phyloP scores from a whole-genome alignment of 2,797 vertebrate species.

The Pelochelys cantorii region DNA sequence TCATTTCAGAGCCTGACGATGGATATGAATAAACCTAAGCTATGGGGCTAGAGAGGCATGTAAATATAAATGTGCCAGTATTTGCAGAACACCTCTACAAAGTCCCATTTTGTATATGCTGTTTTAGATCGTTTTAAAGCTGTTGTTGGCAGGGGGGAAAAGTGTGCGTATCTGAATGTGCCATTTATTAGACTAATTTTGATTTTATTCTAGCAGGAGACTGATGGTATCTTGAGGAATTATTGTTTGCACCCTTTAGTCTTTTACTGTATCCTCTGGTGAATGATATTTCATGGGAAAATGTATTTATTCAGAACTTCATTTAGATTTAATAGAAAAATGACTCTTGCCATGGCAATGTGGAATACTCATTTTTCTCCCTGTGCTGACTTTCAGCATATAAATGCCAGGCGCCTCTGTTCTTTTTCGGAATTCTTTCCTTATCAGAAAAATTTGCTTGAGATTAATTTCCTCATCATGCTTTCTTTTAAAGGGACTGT shows the following conservation, averaged over 20 bases:
- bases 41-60: not conserved
- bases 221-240: slow-evolving; percentile 31
- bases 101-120: slow-evolving; percentile 15
- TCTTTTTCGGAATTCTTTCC: slow-evolving; percentile 59
- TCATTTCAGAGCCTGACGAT: not conserved
- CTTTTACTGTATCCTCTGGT: slow-evolving; percentile 46
- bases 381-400: slow-evolving; percentile 58
- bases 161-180: slow-evolving; percentile 16
- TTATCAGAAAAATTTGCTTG: slow-evolving; percentile 68
- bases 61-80: slow-evolving; percentile 5
- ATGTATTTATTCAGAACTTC: slow-evolving; percentile 71
- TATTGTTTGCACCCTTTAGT: slow-evolving; percentile 26
- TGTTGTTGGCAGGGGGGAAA: slow-evolving; percentile 20
- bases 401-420: slow-evolving; percentile 65
- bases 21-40: slow-evolving; percentile 48
- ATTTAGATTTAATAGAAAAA: slow-evolving; percentile 79
- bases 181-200: slow-evolving; percentile 67
- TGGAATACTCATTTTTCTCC: slow-evolving; percentile 75
- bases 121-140: slow-evolving; percentile 22
- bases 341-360: slow-evolving; percentile 62
- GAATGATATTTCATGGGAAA: slow-evolving; percentile 65
- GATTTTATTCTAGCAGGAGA: slow-evolving; percentile 38
- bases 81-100: slow-evolving; percentile 31
- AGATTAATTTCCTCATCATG: slow-evolving; percentile 74
- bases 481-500: slow-evolving; percentile 75